phyloP scores from a whole-genome alignment of 2,888 invertebrate species.

The Pemphredon lugubris region DNA sequence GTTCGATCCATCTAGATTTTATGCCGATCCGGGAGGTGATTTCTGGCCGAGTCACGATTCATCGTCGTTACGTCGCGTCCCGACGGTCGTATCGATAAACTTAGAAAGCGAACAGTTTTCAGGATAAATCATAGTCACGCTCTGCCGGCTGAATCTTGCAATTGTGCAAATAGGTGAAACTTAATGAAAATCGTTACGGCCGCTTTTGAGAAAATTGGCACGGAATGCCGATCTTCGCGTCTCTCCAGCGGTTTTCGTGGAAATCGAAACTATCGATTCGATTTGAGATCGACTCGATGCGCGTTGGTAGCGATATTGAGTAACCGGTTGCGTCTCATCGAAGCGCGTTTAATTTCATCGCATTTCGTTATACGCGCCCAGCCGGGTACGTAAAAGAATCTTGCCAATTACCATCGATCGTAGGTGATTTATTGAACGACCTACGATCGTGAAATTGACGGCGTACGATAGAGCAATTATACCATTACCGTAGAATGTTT shows the following conservation, averaged over 20 bases:
- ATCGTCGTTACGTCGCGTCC: slow-evolving; percentile 25
- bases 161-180: slow-evolving; percentile 41
- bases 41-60: slow-evolving; percentile 54
- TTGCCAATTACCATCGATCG: too few relatives aligned
- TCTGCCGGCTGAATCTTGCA: slow-evolving; percentile 31
- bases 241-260: slow-evolving; percentile 26
- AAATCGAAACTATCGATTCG: slow-evolving; percentile 25
- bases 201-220: slow-evolving; percentile 31
- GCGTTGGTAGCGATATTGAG: too few relatives aligned
- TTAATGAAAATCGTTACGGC: slow-evolving; percentile 43
- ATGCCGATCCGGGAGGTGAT: slow-evolving; percentile 38
- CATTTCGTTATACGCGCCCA: too few relatives aligned
- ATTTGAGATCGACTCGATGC: not conserved
- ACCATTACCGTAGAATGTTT: too few relatives aligned
- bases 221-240: too few relatives aligned
- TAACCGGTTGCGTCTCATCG: too few relatives aligned
- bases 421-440: too few relatives aligned
- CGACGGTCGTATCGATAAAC: slow-evolving; percentile 44
- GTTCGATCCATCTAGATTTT: slow-evolving; percentile 53
- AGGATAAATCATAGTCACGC: slow-evolving; percentile 50
- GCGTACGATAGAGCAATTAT: too few relatives aligned
- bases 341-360: too few relatives aligned
- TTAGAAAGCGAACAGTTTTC: slow-evolving; percentile 48
- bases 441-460: too few relatives aligned
- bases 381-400: too few relatives aligned